Evolutionary conservation across 2,113 vertebrate genomes (phyloP), one percentile per base, ranked within the genome.

Genomic region (Centrocercus urophasianus): DNA sequence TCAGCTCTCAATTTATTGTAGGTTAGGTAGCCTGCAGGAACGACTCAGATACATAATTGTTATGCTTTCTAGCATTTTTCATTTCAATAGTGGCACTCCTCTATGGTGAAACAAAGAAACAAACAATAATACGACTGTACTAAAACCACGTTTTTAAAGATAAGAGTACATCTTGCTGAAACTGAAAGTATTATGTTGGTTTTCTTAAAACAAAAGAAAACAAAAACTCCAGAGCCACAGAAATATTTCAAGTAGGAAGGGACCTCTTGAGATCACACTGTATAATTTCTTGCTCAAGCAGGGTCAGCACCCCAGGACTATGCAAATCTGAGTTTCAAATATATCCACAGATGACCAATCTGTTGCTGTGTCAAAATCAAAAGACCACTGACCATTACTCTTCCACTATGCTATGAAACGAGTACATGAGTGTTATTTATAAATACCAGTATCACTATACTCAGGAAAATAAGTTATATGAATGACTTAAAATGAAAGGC

Each of bases 361-460:
- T 36, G 12, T 32, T 76, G n/a, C 48, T 77, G 9, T 8, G 8
- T 21, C 43, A 90, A 36, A 71, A 25, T 3, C 11, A 65, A 63
- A 54, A 38, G 27, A 73, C 13, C 13, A n/a, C 4, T 28, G 45
- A 83, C 11, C 11, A 69, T 7, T 69, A 4, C 22, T 64, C 50
- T 75, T 18, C 42, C 18, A 22, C 13, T 13, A 40, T 6, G 4
- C 10, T 60, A 25, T 40, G 22, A 25, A 72, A 38, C 0, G 0
- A 71, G 12, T 11, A 11, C 47, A 22, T 0, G 1, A 64, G 20
- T 5, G 10, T 17, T 3, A 70, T 72, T 56, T 45, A 50, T 70
- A 82, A 76, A 1, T 2, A 34, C 11, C 9, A 0, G 2, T 6
- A 5, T 2, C 17, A 14, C 21, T 7, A 54, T 1, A 16, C 0